Base-by-base conservation (phyloP, 2,797 vertebrate genomes). In the Leucoraja ocellata region DNA sequence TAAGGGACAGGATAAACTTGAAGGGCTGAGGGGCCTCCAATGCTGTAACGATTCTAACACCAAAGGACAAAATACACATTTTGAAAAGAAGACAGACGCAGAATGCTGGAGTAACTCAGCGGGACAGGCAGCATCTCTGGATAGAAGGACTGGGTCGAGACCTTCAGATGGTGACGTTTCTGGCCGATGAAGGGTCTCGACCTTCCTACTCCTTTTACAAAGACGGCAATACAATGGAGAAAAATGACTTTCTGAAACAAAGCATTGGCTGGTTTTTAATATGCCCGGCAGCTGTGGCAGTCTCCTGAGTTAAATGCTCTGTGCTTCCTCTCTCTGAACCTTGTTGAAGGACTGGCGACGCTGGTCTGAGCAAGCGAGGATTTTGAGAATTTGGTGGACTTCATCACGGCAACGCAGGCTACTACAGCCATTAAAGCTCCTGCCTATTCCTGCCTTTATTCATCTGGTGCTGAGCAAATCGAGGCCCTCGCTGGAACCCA, bases 311-410 rank as follows among this genome's bases (percentile, higher is more conserved):
- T 77, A 2, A n/a, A 77, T 10, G n/a, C 6, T 63, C 58, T 28
- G 16, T 18, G 25, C 61, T 88, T 65, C 32, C 1, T 21, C 16
- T 4, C 5, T 4, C 18, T 68, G 84, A 7, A 16, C 61, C 84
- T 88, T 36, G 61, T 14, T 9, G 28, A 88, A 61, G 4, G n/a
- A 65, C 58, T n/a, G 1, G 36, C 58, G 7, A 86, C 32, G 1
- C n/a, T 32, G 32, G 32, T 88, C n/a, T 6, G 65, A 18, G 32
- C n/a, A 88, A n/a, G 36, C 61, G n/a, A 28, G 0, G 18, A 68
- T 36, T 88, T n/a, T 36, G 61, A 88, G 61, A 88, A 88, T 88
- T 65, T 46, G 61, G 21, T 88, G n/a, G 84, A 88, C 84, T 68
- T 88, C 36, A 63, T 65, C 84, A 68, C 84, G 68, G 36, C 36